Evolutionary conservation across 2,888 invertebrate genomes (phyloP).

Genomic region (Pheosia gnoma): DNA sequence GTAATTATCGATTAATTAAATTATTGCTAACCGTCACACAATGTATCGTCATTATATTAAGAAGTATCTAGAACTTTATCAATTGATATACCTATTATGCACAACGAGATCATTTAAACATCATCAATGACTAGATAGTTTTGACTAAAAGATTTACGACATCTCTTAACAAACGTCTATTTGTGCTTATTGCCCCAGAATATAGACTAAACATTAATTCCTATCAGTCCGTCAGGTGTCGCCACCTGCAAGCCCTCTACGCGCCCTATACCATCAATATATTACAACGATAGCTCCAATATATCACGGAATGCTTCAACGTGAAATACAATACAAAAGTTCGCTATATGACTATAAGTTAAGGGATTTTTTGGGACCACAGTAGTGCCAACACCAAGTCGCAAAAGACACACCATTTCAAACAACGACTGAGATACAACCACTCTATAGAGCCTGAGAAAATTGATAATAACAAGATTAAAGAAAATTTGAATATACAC

Average conservation of each 20-base stretch:
- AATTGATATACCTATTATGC: slow-evolving; percentile 13
- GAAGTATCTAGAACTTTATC: slow-evolving; percentile 8
- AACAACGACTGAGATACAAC: slow-evolving; percentile 1
- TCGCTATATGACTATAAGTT: not conserved
- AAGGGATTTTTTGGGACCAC: not conserved
- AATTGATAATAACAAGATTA: not conserved
- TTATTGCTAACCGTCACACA: slow-evolving; percentile 29
- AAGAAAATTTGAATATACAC: no score
- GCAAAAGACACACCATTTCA: slow-evolving; percentile 5
- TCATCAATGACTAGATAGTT: slow-evolving; percentile 41
- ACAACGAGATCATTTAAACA: slow-evolving; percentile 33
- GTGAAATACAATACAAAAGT: slow-evolving; percentile 9
- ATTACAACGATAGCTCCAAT: slow-evolving; percentile 6
- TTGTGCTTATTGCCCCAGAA: slow-evolving; percentile 25
- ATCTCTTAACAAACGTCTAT: slow-evolving; percentile 15
- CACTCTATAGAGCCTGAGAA: not conserved
- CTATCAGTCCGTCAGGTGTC: slow-evolving; percentile 35
- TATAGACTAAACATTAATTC: slow-evolving; percentile 19
- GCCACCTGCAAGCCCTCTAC: slow-evolving; percentile 27
- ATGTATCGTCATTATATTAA: slow-evolving; percentile 6
- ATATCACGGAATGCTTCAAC: not conserved
- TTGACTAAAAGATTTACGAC: slow-evolving; percentile 13
- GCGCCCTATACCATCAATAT: slow-evolving; percentile 12
- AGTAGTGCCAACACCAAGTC: not conserved
- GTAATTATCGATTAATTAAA: slow-evolving; percentile 18